Conservation (phyloP, 2,797 vertebrate species). For the Dendrocincla tyrannina region DNA sequence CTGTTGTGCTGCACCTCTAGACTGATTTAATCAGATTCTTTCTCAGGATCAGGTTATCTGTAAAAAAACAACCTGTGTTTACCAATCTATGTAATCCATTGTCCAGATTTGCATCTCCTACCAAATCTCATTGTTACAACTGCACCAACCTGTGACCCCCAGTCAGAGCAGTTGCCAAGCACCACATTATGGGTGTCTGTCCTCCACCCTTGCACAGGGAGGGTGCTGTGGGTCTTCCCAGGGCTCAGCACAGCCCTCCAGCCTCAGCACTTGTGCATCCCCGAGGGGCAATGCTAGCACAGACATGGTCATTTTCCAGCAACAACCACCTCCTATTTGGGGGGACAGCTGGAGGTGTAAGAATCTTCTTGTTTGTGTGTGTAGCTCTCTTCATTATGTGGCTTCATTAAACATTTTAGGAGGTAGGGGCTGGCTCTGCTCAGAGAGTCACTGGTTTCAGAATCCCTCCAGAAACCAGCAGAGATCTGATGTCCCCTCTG, state of each 20-base stretch:
- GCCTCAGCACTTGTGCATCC: background rate
- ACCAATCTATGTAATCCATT: background rate
- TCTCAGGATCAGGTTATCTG: background rate
- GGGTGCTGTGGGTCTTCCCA: background rate
- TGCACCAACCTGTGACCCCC: background rate
- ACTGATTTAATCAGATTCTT: background rate
- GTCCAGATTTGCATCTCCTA: background rate
- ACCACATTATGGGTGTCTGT: too few species aligned
- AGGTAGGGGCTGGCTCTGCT: background rate
- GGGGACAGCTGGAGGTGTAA: background rate
- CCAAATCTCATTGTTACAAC: too few species aligned
- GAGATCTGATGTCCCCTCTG: background rate
- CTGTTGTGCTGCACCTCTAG: background rate
- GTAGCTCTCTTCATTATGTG: background rate
- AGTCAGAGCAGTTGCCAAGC: background rate
- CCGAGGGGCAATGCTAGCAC: background rate
- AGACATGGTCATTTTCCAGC: background rate
- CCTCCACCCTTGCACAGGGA: background rate
- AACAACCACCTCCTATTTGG: background rate
- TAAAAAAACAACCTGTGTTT: background rate
- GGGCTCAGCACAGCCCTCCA: background rate
- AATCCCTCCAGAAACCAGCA: background rate
- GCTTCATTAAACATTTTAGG: background rate
- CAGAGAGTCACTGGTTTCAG: background rate
- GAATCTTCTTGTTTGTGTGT: accelerated